Percentiles rank a stretch among this genome's conserved stretches.
These are phyloP conservation scores for Hypercompe scribonia DNA, from an alignment of 2,888 invertebrate species.

Conservation along the genomic window DNA sequence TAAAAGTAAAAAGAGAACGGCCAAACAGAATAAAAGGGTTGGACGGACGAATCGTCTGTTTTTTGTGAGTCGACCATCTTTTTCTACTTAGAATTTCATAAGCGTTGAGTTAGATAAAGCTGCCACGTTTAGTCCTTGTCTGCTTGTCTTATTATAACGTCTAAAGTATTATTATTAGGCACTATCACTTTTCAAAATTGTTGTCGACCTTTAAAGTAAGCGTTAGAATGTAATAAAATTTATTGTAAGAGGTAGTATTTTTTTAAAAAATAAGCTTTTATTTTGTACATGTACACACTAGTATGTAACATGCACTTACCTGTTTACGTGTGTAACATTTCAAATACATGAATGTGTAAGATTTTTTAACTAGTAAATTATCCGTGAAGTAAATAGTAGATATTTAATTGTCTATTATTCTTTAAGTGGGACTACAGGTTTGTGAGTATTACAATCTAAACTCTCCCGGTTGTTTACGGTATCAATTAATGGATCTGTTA, in stretches of 20 bases:
- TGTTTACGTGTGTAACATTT: neutral
- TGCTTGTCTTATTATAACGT: constrained; percentile 50
- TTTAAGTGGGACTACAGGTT: neutral
- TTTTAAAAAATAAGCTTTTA: neutral
- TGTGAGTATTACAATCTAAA: neutral
- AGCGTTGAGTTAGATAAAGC: constrained; percentile 64
- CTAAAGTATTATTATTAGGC: constrained; percentile 27
- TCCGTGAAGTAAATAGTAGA: neutral
- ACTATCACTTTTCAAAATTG: constrained; percentile 21
- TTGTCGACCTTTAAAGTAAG: neutral
- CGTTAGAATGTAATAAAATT: neutral
- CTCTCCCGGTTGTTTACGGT: neutral
- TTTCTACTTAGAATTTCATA: constrained; percentile 67
- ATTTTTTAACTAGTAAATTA: neutral
- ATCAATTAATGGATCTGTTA: neutral
- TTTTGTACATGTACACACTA: neutral
- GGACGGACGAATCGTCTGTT: constrained; percentile 75
- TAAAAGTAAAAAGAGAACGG: constrained; percentile 82
- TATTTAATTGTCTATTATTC: neutral
- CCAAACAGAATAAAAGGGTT: constrained; percentile 82
- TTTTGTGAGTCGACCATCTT: constrained; percentile 75
- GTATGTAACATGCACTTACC: neutral
- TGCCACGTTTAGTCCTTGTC: constrained; percentile 57
- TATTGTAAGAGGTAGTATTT: neutral
- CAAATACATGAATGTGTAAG: neutral